Base-by-base conservation (phyloP, 2,113 vertebrate species). In the Atrichornis clamosus region DNA sequence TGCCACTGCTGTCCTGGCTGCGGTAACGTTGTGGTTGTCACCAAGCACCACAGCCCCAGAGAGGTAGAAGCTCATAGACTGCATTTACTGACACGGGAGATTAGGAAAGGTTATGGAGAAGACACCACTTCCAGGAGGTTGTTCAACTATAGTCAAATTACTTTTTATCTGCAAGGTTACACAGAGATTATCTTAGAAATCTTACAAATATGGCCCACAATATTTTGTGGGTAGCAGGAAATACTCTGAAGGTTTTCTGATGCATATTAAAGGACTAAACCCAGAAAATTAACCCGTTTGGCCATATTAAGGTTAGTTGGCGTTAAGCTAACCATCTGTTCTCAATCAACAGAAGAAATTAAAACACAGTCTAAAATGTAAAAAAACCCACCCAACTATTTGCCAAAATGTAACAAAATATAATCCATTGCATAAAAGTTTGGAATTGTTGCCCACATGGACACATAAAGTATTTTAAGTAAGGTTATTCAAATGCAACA, bases 401-500 rank as follows among this genome's bases (percentile, higher is more conserved):
- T 87, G 11, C 5, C 7, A 77, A 75, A 86, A 39, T 2, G 2
- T 28, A 33, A 65, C 4, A 1, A 81, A 68, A 35, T 6, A 10
- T 0, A 39, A n/a, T 17, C 10, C 12, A n/a, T 9, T 26, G 16
- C 49, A 68, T 24, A 19, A 5, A 78, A 24, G 11, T 65, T 80
- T 53, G 23, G 7, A 83, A 67, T 49, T 79, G 41, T 21, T 82
- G 23, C 20, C 15, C 35, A 9, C 6, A 16, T 14, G 16, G 5
- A 19, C 8, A 18, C 12, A n/a, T 33, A 33, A 77, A 28, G 1
- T 46, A 79, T 67, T 93, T 28, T 60, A 90, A 93, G 69, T 21
- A 75, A 78, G 5, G 21, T 85, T 93, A 87, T 77, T 92, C 56
- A 87, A 95, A 87, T 67, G 73, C 82, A 87, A 85, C 6, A 20